Evolutionary conservation across 2,888 invertebrate genomes (phyloP), one percentile per base, ranked within the genome.

Genomic region (Diogma glabrata): DNA sequence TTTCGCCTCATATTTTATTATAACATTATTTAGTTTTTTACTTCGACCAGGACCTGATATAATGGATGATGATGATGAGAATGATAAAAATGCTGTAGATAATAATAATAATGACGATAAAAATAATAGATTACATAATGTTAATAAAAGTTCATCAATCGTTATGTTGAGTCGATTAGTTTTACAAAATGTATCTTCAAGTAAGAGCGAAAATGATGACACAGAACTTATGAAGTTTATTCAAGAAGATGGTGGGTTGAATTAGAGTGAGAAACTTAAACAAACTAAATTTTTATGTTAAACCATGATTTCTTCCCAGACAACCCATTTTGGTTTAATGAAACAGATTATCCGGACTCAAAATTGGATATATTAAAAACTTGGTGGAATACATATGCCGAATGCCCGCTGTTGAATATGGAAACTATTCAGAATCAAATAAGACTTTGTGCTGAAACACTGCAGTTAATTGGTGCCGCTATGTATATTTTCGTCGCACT

Each of bases 1-100:
- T 51, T 97, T 97, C 69, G 79, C 87, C 10, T 79, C 87, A 54
- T 96, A 97, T 69, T 97, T 96, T 66, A 64, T 92, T 23, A 77
- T 93, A 46, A 92, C 95, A 4, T 70, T 93, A 55, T 77, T 87
- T 7, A 89, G 93, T 59, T 95, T 96, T 62, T 87, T 88, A 2
- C 71, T 91, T 46, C 78, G 97, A 3, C 96, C 96, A 0, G 90
- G 90, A 0, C 90, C 89, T 1, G 73, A 73, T 3, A 70, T 60
- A 10, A 60, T 64, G 10, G 59, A 62, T 1, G 60, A 63, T 0
- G 63, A 63, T 17, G 62, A 61, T 1, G 60, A 59, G 1, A 58
- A 59, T 20, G 49, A 47, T 3, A 43, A 26, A n/a, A 22, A 20
- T 8, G 16, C 52, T 8, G 50, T 52, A n/a, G 36, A n/a, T 28